Percentiles rank a stretch among this genome's conserved stretches.
phyloP scores from a whole-genome alignment of 2,113 vertebrate species.

The Cheilinus undulatus region DNA sequence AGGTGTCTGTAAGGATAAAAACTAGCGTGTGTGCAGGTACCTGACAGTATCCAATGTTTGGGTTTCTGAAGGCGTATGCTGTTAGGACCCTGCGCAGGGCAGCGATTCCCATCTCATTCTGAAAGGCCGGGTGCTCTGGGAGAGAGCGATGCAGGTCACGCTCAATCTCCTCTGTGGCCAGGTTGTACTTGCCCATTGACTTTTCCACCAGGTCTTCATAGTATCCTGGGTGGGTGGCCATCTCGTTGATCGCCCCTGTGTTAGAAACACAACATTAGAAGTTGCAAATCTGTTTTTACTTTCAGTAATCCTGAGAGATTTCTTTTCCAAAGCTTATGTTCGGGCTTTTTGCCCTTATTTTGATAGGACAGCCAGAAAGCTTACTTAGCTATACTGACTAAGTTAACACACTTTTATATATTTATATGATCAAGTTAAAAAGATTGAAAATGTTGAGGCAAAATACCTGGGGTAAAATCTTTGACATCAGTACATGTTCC shows the following conservation, averaged over 20 bases:
- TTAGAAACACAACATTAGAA: not conserved
- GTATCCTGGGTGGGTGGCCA: conserved; percentile 96
- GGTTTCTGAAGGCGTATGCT: conserved; percentile 97
- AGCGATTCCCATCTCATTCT: conserved; percentile 98
- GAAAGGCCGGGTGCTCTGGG: conserved; percentile 97
- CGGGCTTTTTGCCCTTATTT: too few species aligned
- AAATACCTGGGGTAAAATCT: too few species aligned
- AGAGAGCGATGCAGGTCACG: conserved; percentile 97
- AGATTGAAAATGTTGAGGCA: too few species aligned
- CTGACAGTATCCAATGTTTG: conserved; percentile 99
- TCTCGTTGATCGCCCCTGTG: conserved; percentile 95
- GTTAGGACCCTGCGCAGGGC: conserved; percentile 95
- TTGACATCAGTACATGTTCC: not conserved
- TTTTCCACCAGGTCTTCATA: conserved; percentile 97
- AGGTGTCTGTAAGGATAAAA: conserved; percentile 9
- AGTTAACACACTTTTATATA: too few species aligned
- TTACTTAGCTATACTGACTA: too few species aligned
- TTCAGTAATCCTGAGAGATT: too few species aligned
- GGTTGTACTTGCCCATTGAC: conserved; percentile 97
- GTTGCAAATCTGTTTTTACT: too few species aligned
- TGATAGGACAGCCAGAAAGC: too few species aligned
- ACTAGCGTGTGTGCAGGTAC: conserved; percentile 70
- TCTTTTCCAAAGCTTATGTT: too few species aligned
- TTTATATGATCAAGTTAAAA: too few species aligned
- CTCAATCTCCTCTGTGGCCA: conserved; percentile 98